Evolutionary conservation across 1,140 invertebrate genomes (phyloP).

Genomic region (Acromyrmex echinatior): DNA sequence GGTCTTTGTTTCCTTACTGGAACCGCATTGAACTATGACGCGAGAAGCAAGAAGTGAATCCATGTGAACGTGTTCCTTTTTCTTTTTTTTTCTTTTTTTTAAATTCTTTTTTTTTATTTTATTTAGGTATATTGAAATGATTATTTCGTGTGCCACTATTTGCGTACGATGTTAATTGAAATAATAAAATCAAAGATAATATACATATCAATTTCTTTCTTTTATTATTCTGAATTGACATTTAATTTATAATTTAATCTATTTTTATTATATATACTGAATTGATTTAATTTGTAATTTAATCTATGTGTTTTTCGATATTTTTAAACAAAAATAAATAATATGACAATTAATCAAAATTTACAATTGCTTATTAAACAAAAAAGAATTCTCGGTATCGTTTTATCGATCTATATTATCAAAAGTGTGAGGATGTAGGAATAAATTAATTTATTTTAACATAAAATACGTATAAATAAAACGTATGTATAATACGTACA

Average conservation of each 20-base stretch:
- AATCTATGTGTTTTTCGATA: background rate
- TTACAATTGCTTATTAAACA: background rate
- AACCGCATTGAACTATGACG: conserved; percentile 23
- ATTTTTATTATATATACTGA: no score
- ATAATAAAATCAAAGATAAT: background rate
- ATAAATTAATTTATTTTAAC: background rate
- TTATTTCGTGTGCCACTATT: background rate
- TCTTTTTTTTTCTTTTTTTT: background rate
- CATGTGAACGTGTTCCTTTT: background rate
- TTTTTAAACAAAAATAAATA: background rate
- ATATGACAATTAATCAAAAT: background rate
- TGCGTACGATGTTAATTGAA: background rate
- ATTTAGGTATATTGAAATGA: background rate
- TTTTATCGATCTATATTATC: background rate
- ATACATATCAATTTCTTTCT: background rate
- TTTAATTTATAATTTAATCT: background rate
- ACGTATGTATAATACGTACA: background rate
- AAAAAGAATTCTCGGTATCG: background rate
- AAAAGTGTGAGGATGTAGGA: background rate
- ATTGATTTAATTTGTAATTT: background rate
- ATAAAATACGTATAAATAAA: background rate
- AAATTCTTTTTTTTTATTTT: background rate
- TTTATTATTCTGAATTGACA: background rate
- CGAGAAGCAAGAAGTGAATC: background rate
- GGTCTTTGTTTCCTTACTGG: conserved; percentile 22